These are phyloP conservation scores for Synergus itoensis DNA, from an alignment of 2,888 invertebrate species.

Conservation along the genomic window DNA sequence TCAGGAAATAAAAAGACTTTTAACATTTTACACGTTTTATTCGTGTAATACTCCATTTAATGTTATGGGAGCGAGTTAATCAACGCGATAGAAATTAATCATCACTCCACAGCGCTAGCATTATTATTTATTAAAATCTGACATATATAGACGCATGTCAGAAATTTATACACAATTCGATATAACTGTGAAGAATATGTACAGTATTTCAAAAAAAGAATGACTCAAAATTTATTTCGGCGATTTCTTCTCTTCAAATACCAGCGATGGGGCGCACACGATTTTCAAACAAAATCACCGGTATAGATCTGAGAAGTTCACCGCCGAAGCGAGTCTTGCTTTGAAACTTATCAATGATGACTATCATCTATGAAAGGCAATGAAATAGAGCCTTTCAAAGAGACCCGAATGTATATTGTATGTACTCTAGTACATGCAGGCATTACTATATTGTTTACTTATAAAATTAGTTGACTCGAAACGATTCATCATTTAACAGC, in stretches of 20 bases:
- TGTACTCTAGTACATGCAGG: constrained; percentile 6
- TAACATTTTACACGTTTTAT: constrained; percentile 35
- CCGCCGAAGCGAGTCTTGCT: background rate
- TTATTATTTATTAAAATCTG: constrained; percentile 31
- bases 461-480: constrained; percentile 32
- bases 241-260: constrained; percentile 32
- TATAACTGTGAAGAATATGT: constrained; percentile 31
- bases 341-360: background rate
- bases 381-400: background rate
- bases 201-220: constrained; percentile 31
- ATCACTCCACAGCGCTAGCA: constrained; percentile 6
- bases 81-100: constrained; percentile 24
- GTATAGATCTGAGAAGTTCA: constrained; percentile 1
- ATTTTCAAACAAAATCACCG: constrained; percentile 49
- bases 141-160: background rate
- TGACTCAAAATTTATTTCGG: background rate
- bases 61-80: constrained; percentile 19
- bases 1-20: background rate
- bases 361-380: constrained; percentile 11
- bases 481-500: constrained; percentile 7
- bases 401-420: constrained; percentile 10
- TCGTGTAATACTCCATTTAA: constrained; percentile 23
- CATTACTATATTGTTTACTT: constrained; percentile 7
- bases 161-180: constrained; percentile 14
- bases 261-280: constrained; percentile 53